A percentile compares a stretch with the other conserved stretches of the same genome.
Evolutionary conservation across 1,140 invertebrate species (phyloP).

Genomic region (Eriosoma lanigerum): DNA sequence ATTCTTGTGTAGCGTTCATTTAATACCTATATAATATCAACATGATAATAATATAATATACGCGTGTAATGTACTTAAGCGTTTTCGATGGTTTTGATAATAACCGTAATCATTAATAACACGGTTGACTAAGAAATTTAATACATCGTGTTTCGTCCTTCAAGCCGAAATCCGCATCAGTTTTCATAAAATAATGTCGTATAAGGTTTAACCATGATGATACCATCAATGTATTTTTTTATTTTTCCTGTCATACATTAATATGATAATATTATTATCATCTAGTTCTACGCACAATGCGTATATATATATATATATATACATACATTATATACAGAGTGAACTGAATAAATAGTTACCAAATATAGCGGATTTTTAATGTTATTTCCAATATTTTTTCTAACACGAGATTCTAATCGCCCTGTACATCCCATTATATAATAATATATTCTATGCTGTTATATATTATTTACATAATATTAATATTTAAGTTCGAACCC

Average conservation of each 20-base stretch:
- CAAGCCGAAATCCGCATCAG: slow-evolving; percentile 27
- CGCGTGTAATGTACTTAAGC: no score
- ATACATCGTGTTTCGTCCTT: slow-evolving; percentile 23
- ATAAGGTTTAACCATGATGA: slow-evolving; percentile 22
- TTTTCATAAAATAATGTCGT: background rate
- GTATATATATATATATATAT: background rate
- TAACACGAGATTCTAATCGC: no score
- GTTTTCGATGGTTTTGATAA: slow-evolving; percentile 44
- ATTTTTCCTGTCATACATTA: background rate
- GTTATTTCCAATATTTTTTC: no score
- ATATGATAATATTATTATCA: slow-evolving; percentile 8
- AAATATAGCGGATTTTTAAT: no score
- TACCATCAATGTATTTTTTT: slow-evolving; percentile 3
- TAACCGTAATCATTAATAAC: slow-evolving; percentile 26
- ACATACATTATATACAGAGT: background rate
- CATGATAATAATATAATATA: no score
- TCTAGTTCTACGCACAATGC: background rate
- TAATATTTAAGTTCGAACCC: background rate
- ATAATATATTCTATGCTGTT: no score
- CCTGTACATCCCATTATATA: no score
- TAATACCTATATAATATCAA: no score
- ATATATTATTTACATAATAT: no score
- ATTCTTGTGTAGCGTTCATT: no score
- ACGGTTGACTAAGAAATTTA: slow-evolving; percentile 29
- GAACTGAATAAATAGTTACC: no score